Evolutionary conservation across 2,113 vertebrate genomes (phyloP).

Genomic region (Trematomus loennbergii): DNA sequence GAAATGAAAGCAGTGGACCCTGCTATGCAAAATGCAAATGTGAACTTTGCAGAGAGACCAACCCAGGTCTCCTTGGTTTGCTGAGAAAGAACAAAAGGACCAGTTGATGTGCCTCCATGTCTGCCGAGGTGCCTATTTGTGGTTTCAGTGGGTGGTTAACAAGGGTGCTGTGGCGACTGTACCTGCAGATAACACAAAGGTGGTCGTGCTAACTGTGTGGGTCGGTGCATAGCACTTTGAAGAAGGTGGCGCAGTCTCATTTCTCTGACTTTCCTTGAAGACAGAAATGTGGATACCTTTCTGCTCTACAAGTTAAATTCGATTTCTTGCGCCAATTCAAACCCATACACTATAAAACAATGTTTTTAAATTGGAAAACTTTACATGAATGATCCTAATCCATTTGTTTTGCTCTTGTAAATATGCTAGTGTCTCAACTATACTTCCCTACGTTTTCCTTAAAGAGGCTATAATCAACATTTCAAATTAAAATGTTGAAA

Average conservation of each 20-base stretch:
- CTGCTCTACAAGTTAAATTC: not conserved
- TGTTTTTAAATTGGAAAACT: not conserved
- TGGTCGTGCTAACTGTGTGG: slow-evolving; percentile 9
- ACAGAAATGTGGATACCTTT: slow-evolving; percentile 15
- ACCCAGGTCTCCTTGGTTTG: slow-evolving; percentile 59
- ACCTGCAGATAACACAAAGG: slow-evolving; percentile 40
- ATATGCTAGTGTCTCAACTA: not conserved
- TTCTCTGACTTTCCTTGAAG: not conserved
- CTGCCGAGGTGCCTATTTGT: slow-evolving; percentile 70
- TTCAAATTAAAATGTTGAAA: no score
- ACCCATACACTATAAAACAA: not conserved
- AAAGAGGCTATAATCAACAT: not conserved
- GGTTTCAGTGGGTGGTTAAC: slow-evolving; percentile 68
- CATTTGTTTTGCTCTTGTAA: not conserved
- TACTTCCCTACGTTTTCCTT: not conserved
- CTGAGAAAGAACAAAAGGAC: slow-evolving; percentile 55
- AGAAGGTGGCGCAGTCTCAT: not conserved
- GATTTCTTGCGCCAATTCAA: not conserved
- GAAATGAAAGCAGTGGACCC: slow-evolving; percentile 28
- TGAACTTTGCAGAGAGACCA: slow-evolving; percentile 77
- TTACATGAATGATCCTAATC: not conserved
- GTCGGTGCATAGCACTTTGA: slow-evolving; percentile 37
- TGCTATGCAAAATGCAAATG: slow-evolving; percentile 78
- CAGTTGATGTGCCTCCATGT: slow-evolving; percentile 43
- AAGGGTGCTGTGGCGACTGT: slow-evolving; percentile 50